A percentile compares a stretch with the other conserved stretches of the same genome.
Conservation (phyloP, 2,113 vertebrate species). For the Toxotes jaculatrix region DNA sequence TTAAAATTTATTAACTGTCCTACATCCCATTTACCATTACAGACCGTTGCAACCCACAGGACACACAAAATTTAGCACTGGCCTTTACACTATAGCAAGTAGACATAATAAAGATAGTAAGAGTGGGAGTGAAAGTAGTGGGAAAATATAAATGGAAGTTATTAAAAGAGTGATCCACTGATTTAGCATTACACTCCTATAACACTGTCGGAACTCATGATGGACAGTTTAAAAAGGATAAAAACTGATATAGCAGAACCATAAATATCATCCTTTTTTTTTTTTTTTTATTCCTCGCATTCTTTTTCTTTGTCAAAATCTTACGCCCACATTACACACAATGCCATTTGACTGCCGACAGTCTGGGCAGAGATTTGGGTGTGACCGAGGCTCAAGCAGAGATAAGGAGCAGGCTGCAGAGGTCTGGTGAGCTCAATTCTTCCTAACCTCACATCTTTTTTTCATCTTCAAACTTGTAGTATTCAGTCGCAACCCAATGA, state of each 20-base stretch:
- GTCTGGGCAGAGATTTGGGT: background rate
- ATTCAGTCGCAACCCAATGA: background rate
- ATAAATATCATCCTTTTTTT: too few relatives aligned
- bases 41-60: constrained; percentile 2
- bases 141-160: constrained; percentile 2
- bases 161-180: background rate
- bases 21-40: constrained; percentile 17
- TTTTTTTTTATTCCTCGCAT: background rate
- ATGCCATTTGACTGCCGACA: background rate
- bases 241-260: background rate
- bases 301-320: background rate
- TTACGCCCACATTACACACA: background rate
- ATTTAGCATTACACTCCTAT: background rate
- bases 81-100: constrained; percentile 12
- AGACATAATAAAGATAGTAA: background rate
- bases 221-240: background rate
- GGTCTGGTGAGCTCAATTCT: background rate
- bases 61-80: constrained; percentile 15
- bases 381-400: background rate
- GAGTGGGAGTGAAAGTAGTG: background rate
- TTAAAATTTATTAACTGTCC: constrained; percentile 28
- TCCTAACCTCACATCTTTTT: background rate
- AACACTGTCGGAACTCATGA: background rate
- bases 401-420: background rate
- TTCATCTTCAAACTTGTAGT: background rate